Conservation (phyloP, 2,888 invertebrate species). For the Pycnomerus fuliginosus region DNA sequence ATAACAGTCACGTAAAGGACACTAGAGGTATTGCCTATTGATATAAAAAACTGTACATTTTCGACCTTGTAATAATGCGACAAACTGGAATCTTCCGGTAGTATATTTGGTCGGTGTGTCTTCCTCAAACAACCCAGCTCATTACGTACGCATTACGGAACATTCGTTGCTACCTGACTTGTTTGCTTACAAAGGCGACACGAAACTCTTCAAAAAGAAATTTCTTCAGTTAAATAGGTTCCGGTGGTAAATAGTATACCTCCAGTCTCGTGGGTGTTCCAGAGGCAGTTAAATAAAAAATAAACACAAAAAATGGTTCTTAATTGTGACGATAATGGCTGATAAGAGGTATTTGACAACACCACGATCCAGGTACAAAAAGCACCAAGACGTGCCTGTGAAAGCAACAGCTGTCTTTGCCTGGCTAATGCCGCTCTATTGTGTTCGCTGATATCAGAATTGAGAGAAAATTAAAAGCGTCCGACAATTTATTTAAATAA, state of each 20-base stretch:
- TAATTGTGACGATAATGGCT: conserved; percentile 23
- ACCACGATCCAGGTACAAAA: conserved; percentile 10
- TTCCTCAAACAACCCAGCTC: conserved; percentile 23
- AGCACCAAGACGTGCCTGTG: conserved; percentile 11
- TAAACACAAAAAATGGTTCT: conserved; percentile 20
- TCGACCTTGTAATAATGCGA: not conserved
- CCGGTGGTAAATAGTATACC: conserved; percentile 11
- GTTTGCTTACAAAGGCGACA: conserved; percentile 28
- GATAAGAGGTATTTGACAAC: conserved; percentile 17
- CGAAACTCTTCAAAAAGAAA: conserved; percentile 21
- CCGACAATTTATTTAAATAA: no score
- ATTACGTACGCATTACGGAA: conserved; percentile 35
- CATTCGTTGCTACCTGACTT: conserved; percentile 34
- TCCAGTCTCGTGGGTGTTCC: conserved; percentile 18
- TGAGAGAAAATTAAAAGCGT: no score
- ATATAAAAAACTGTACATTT: not conserved
- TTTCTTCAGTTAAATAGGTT: conserved; percentile 17
- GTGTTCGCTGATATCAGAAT: conserved; percentile 1
- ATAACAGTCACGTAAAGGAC: conserved; percentile 23
- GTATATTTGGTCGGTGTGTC: conserved; percentile 2
- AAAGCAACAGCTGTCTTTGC: conserved; percentile 20
- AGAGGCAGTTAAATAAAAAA: conserved; percentile 15
- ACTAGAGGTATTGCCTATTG: not conserved
- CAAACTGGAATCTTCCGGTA: not conserved
- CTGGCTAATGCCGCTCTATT: conserved; percentile 16